These are phyloP conservation scores for Helleia helle DNA, from an alignment of 2,888 invertebrate species.

Conservation along the genomic window DNA sequence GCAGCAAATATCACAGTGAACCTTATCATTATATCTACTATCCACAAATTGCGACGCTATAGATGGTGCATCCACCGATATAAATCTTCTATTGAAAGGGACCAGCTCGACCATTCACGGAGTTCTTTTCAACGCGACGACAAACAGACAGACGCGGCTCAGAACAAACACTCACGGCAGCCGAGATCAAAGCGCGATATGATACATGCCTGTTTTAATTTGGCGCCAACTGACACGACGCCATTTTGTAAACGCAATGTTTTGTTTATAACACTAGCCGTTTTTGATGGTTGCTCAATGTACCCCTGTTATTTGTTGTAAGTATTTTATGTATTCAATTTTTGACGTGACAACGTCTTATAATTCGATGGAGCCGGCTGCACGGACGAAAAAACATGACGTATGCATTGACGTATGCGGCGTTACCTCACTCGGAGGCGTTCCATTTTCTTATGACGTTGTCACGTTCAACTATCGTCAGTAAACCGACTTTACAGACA, in stretches of 20 bases:
- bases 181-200: constrained; percentile 69
- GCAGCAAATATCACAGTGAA: constrained; percentile 14
- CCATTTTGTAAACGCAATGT: constrained; percentile 51
- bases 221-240: constrained; percentile 59
- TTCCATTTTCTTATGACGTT: too few species aligned
- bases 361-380: too few species aligned
- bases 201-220: constrained; percentile 62
- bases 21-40: constrained; percentile 57
- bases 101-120: constrained; percentile 43
- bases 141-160: constrained; percentile 47
- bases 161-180: constrained; percentile 51
- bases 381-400: too few species aligned
- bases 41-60: constrained; percentile 68
- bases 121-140: constrained; percentile 40
- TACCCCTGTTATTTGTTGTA: too few species aligned
- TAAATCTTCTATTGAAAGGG: constrained; percentile 53
- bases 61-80: constrained; percentile 53
- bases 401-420: too few species aligned
- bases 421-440: too few species aligned
- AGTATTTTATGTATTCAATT: too few species aligned
- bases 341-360: too few species aligned
- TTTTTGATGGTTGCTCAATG: too few species aligned
- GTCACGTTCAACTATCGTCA: too few species aligned
- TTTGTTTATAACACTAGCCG: constrained; percentile 18
- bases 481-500: too few species aligned